Evolutionary conservation across 2,797 vertebrate genomes (phyloP), one percentile per base, ranked within the genome.

Genomic region (Bradypodion pumilum): DNA sequence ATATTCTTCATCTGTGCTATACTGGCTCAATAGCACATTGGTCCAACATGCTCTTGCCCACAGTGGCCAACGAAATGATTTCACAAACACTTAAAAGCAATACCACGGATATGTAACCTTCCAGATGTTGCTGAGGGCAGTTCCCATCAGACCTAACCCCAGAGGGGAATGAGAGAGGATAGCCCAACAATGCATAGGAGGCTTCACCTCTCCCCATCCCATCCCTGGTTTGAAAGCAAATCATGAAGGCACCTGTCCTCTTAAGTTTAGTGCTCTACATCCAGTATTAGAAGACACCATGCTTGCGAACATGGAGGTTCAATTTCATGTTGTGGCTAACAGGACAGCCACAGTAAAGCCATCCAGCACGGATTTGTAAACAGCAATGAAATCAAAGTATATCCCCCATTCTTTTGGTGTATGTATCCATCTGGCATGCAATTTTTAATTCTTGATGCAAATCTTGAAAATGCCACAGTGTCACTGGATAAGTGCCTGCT

Each of bases 401-500:
- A 9, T 23, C 21, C 52, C 10, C 1, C 32, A 42, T 16, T 35
- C 35, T 7, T 5, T 42, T 37, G 21, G 29, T n/a, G 16, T 46
- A 44, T 25, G 68, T 73, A 12, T 49, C 19, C 42, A 52, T 72
- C 63, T 52, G 19, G 42, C 42, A 52, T n/a, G 59, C 21, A 52
- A 63, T 63, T 23, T 40, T 73, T 63, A 73, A 78, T 59, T 19
- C 59, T 40, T 23, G 5, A 9, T 29, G 19, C 27, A 46, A 44
- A 77, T 82, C 35, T 89, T 91, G 83, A 84, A 84, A 82, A 87
- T 82, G 84, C 46, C 88, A 0, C 81, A 83, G 90, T 76, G 81
- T 85, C 85, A 87, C 76, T 82, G 86, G 5, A 29, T 5, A 25
- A 16, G 35, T 37, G 29, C 32, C 37, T 27, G 29, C 60, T 56